Percentiles rank a stretch among this genome's conserved stretches.
These are phyloP conservation scores for Lypha dubia DNA, from an alignment of 2,888 invertebrate species.

Conservation along the genomic window DNA sequence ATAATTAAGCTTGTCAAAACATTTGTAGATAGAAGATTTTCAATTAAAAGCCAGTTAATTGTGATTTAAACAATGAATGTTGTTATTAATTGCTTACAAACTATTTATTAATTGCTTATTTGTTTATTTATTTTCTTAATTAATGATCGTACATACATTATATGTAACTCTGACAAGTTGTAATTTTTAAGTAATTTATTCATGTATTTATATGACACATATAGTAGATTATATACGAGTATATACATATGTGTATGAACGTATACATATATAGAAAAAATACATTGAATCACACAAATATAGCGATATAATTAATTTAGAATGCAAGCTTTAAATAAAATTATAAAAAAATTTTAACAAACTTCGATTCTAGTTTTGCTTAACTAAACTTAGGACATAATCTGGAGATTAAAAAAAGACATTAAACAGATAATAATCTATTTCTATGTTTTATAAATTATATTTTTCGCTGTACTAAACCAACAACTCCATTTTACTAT, in stretches of 20 bases:
- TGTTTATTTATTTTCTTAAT: slow-evolving; percentile 27
- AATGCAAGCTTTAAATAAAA: too few relatives aligned
- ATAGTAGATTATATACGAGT: background rate
- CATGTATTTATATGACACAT: background rate
- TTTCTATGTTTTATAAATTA: too few relatives aligned
- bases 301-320: background rate
- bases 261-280: too few relatives aligned
- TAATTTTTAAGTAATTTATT: slow-evolving; percentile 30
- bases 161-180: slow-evolving; percentile 42
- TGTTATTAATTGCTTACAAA: slow-evolving; percentile 40
- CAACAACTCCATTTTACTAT: too few relatives aligned
- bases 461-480: too few relatives aligned
- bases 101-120: slow-evolving; percentile 16
- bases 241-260: too few relatives aligned
- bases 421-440: too few relatives aligned
- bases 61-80: background rate
- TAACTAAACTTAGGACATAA: too few relatives aligned
- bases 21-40: background rate
- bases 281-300: background rate
- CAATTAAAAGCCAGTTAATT: background rate
- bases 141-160: background rate
- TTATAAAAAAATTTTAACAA: too few relatives aligned
- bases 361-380: too few relatives aligned
- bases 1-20: background rate
- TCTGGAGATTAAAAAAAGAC: too few relatives aligned